Evolutionary conservation across 2,888 invertebrate genomes (phyloP).

Genomic region (Herminia tarsipennalis): DNA sequence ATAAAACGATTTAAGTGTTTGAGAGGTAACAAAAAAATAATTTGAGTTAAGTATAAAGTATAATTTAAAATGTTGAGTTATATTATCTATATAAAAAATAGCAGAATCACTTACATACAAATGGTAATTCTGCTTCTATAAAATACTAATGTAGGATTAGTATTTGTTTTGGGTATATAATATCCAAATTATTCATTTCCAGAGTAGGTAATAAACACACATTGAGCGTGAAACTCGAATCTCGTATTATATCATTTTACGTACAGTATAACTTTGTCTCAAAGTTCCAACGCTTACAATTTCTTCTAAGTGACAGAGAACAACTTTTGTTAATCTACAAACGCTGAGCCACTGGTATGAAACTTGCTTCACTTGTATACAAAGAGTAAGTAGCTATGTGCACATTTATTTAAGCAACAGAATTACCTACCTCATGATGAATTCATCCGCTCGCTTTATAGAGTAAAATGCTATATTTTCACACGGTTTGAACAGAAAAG

Average conservation of each 20-base stretch:
- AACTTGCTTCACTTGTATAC: slow-evolving; percentile 10
- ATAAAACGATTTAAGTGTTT: too few species aligned
- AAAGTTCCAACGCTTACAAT: slow-evolving; percentile 24
- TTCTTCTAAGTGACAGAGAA: slow-evolving; percentile 30
- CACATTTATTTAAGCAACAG: not conserved
- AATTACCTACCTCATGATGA: not conserved
- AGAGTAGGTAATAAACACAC: not conserved
- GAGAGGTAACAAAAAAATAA: too few species aligned
- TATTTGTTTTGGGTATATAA: too few species aligned
- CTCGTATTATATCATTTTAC: slow-evolving; percentile 25
- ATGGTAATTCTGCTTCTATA: too few species aligned
- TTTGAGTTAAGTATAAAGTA: too few species aligned
- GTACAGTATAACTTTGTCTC: slow-evolving; percentile 22
- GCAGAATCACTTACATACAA: too few species aligned
- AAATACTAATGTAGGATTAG: too few species aligned
- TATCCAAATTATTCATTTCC: not conserved
- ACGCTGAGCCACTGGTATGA: slow-evolving; percentile 8
- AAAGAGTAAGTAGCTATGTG: slow-evolving; percentile 1
- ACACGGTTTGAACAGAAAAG: slow-evolving; percentile 1
- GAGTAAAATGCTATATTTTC: not conserved
- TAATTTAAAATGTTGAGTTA: too few species aligned
- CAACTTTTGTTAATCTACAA: slow-evolving; percentile 36
- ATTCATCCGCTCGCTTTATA: not conserved
- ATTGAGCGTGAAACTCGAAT: slow-evolving; percentile 24
- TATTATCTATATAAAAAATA: too few species aligned